These are phyloP conservation scores for Drosophila bocki DNA, from an alignment of 1,140 invertebrate species.

Conservation along the genomic window DNA sequence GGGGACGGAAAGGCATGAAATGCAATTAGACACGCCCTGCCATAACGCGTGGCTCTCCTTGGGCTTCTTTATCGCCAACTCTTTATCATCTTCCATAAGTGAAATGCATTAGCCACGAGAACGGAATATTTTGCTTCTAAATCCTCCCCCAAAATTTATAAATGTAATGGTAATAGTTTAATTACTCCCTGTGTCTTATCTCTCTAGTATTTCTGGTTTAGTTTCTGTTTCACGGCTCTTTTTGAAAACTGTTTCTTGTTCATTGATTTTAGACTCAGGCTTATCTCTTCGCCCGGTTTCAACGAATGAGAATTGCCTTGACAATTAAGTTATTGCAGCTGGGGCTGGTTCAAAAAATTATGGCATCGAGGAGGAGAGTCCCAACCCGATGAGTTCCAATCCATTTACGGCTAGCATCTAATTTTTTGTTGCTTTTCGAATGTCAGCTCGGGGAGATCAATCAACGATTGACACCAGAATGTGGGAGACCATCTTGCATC, in stretches of 20 bases:
- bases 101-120: constrained; percentile 67
- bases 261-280: constrained; percentile 14
- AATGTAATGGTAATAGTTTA: constrained; percentile 44
- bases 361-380: neutral
- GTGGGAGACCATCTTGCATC: constrained; percentile 46
- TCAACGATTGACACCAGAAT: constrained; percentile 73
- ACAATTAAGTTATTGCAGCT: constrained; percentile 16
- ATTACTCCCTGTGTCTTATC: constrained; percentile 52
- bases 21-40: constrained; percentile 64
- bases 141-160: constrained; percentile 14
- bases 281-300: constrained; percentile 14
- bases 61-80: constrained; percentile 43
- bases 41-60: constrained; percentile 10
- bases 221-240: constrained; percentile 31
- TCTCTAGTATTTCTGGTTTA: neutral
- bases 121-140: constrained; percentile 46
- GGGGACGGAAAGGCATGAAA: constrained; percentile 32
- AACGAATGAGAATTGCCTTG: constrained; percentile 22
- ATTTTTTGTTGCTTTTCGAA: constrained; percentile 63
- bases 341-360: constrained; percentile 2
- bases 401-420: constrained; percentile 55
- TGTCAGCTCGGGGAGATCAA: constrained; percentile 74
- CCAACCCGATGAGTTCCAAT: constrained; percentile 12
- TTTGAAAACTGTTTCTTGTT: constrained; percentile 11
- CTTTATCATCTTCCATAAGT: constrained; percentile 60